Conservation (phyloP, 1,140 invertebrate genomes). For the Stegodyphus mimosarum region DNA sequence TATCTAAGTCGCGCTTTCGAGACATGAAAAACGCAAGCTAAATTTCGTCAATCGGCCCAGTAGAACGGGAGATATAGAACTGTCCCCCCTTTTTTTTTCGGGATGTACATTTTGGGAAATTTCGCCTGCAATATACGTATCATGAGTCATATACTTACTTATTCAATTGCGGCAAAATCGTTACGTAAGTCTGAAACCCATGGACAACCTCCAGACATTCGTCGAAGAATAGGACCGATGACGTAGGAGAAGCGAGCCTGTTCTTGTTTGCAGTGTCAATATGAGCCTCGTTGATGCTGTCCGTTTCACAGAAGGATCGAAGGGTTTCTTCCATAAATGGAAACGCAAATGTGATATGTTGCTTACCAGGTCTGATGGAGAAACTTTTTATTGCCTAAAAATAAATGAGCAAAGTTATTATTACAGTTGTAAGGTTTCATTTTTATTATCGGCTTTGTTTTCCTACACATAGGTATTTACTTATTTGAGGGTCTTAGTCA, state of each 20-base stretch:
- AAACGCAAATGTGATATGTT: constrained; percentile 64
- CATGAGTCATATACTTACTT: constrained; percentile 50
- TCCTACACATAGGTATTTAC: too few relatives aligned
- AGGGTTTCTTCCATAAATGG: constrained; percentile 64
- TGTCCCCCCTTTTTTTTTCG: too few relatives aligned
- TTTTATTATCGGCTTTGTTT: too few relatives aligned
- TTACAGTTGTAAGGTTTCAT: too few relatives aligned
- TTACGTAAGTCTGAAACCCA: constrained; percentile 64
- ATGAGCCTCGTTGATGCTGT: background rate
- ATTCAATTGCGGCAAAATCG: constrained; percentile 60
- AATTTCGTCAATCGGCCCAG: too few relatives aligned
- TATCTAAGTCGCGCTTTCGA: too few relatives aligned
- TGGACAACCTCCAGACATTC: constrained; percentile 63
- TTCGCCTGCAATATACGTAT: background rate
- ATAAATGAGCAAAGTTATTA: background rate
- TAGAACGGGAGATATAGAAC: too few relatives aligned
- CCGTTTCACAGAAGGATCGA: constrained; percentile 53
- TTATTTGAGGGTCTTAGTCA: too few relatives aligned
- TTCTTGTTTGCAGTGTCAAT: background rate
- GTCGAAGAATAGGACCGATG: constrained; percentile 63
- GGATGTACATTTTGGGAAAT: background rate
- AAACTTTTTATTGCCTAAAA: constrained; percentile 64
- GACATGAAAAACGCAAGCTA: too few relatives aligned
- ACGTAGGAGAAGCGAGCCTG: background rate
- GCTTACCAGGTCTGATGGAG: constrained; percentile 62